Conservation (phyloP, 2,797 vertebrate species). For the Pipistrellus pipistrellus region DNA sequence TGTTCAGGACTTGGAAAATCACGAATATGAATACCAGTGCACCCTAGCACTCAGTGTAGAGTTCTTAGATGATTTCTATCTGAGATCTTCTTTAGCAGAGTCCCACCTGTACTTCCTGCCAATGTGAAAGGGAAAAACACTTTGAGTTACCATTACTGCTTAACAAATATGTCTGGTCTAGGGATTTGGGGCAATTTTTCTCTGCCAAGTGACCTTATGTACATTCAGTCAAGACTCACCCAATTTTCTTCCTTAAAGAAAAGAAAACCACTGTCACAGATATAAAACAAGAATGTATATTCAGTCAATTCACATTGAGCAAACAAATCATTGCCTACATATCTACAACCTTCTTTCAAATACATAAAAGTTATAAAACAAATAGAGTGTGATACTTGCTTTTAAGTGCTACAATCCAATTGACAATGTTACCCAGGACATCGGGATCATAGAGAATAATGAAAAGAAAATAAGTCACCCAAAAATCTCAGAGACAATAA, state of each 20-base stretch:
- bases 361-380: background rate
- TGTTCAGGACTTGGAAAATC: background rate
- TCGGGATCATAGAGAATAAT: background rate
- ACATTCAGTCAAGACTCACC: background rate
- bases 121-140: background rate
- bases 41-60: background rate
- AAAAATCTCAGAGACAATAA: background rate
- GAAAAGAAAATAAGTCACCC: background rate
- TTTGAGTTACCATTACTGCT: background rate
- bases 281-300: background rate
- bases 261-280: constrained; percentile 11
- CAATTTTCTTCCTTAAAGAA: constrained; percentile 22
- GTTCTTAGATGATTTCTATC: background rate
- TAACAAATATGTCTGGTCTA: background rate
- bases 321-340: constrained; percentile 22
- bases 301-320: constrained; percentile 59
- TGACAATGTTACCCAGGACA: background rate
- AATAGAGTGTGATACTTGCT: background rate
- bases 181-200: background rate
- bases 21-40: background rate
- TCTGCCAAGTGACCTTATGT: background rate
- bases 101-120: background rate
- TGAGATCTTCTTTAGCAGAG: background rate
- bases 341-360: background rate
- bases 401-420: background rate